A percentile compares a stretch with the other conserved stretches of the same genome.
phyloP scores from a whole-genome alignment of 2,888 invertebrate species.

The Megalurothrips usitatus region DNA sequence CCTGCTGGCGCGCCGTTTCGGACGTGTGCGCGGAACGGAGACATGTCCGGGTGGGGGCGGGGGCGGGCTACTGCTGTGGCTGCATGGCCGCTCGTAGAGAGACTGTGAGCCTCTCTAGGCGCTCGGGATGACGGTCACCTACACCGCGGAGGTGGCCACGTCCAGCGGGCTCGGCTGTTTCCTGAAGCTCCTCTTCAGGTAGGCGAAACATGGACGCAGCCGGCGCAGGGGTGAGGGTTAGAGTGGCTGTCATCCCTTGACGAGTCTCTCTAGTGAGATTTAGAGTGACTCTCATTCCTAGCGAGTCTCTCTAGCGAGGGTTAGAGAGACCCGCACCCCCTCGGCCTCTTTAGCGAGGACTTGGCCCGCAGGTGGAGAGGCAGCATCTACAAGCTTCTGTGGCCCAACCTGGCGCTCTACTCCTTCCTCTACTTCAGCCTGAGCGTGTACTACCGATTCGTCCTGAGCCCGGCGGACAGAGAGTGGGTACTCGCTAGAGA shows the following conservation, averaged over 20 bases:
- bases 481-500: constrained; percentile 14
- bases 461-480: constrained; percentile 37
- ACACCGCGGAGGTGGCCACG: constrained; percentile 45
- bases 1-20: not conserved
- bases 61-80: not conserved
- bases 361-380: constrained; percentile 46
- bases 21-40: not conserved
- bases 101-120: not conserved
- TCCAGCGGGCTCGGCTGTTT: constrained; percentile 45
- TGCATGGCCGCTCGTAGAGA: not conserved
- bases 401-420: constrained; percentile 48
- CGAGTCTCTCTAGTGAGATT: too few species aligned
- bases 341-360: too few species aligned
- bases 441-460: constrained; percentile 46
- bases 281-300: too few species aligned
- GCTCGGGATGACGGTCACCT: constrained; percentile 44
- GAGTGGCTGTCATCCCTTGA: too few species aligned
- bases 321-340: too few species aligned
- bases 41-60: not conserved
- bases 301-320: too few species aligned
- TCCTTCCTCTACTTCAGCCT: constrained; percentile 44
- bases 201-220: too few species aligned
- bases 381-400: constrained; percentile 50
- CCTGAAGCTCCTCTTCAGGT: constrained; percentile 45
- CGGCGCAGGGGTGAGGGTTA: too few species aligned